Percentiles rank a stretch among this genome's conserved stretches.
phyloP scores from a whole-genome alignment of 1,140 invertebrate species.

The Yoshiicerus persimilis region DNA sequence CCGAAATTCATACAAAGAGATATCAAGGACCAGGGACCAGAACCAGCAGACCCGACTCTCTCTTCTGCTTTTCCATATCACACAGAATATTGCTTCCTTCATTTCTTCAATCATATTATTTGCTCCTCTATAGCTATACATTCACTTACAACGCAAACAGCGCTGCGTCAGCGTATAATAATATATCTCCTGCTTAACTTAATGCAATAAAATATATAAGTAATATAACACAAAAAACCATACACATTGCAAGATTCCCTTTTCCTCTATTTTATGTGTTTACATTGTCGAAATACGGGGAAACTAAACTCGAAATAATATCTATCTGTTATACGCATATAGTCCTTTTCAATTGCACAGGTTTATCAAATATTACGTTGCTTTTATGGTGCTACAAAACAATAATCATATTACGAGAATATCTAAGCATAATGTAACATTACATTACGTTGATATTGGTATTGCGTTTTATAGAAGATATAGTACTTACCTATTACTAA shows the following conservation, averaged over 20 bases:
- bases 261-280: neutral
- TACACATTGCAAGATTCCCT: neutral
- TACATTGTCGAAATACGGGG: neutral
- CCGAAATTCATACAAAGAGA: constrained; percentile 49
- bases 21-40: constrained; percentile 45
- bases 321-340: neutral
- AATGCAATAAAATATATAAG: neutral
- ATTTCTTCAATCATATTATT: neutral
- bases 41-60: constrained; percentile 11
- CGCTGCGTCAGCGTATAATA: neutral
- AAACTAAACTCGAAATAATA: neutral
- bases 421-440: too few relatives aligned
- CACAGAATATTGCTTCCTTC: neutral
- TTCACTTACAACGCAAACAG: neutral
- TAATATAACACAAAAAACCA: neutral
- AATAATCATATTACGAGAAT: too few relatives aligned
- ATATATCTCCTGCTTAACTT: neutral
- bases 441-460: too few relatives aligned
- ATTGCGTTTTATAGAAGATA: too few relatives aligned
- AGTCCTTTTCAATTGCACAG: too few relatives aligned
- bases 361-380: too few relatives aligned
- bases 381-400: too few relatives aligned
- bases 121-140: neutral
- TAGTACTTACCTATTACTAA: too few relatives aligned
- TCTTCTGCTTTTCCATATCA: neutral